These are phyloP conservation scores for Hirudo medicinalis DNA, from an alignment of 1,140 invertebrate genomes.

Conservation along the genomic window DNA sequence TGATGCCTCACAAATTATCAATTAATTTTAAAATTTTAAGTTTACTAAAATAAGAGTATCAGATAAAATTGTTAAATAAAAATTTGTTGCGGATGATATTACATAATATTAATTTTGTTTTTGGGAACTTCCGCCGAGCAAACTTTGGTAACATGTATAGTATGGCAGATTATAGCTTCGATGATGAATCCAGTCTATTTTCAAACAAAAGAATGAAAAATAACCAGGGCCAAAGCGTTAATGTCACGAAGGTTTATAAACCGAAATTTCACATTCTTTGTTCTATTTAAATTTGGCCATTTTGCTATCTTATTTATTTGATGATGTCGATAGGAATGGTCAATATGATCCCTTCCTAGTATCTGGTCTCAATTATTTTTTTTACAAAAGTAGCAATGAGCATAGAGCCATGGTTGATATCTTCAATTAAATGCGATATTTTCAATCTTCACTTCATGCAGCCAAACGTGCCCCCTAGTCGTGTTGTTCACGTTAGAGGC, in stretches of 20 bases:
- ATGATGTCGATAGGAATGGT: too few species aligned
- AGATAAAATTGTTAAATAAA: too few species aligned
- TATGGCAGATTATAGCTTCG: slow-evolving; percentile 5
- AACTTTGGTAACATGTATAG: neutral
- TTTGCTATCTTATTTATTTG: neutral
- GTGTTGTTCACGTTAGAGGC: slow-evolving; percentile 38
- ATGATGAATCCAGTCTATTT: neutral
- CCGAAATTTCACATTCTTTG: neutral
- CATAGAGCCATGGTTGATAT: too few species aligned
- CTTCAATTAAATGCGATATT: neutral
- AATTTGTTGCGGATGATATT: too few species aligned
- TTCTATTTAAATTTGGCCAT: neutral
- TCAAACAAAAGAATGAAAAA: slow-evolving; percentile 12
- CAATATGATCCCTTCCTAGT: too few species aligned
- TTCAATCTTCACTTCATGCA: neutral
- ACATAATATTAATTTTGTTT: too few species aligned
- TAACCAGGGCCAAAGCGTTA: slow-evolving; percentile 11
- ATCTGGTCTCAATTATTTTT: too few species aligned
- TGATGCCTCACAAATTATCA: too few species aligned
- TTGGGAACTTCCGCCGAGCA: slow-evolving; percentile 3
- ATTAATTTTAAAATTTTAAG: too few species aligned
- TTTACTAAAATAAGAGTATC: too few species aligned
- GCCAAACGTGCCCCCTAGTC: slow-evolving; percentile 27
- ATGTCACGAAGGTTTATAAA: slow-evolving; percentile 6
- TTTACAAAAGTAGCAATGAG: too few species aligned